These are phyloP conservation scores for Eurypyga helias DNA, from an alignment of 2,113 vertebrate genomes.

Conservation along the genomic window DNA sequence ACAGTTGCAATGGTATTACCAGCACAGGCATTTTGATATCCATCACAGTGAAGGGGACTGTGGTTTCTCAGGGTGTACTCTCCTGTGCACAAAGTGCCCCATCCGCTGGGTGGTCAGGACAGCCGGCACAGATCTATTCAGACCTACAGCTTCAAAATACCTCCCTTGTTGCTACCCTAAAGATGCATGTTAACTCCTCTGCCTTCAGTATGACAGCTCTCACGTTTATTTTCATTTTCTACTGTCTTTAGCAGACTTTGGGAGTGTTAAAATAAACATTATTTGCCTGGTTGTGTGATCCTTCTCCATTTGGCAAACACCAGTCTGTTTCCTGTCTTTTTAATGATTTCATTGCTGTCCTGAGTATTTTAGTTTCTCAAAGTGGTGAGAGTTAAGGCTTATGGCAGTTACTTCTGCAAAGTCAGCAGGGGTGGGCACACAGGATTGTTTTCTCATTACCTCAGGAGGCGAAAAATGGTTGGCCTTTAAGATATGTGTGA, in stretches of 20 bases:
- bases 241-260: constrained; percentile 21
- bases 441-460: constrained; percentile 16
- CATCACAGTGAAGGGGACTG: background rate
- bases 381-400: background rate
- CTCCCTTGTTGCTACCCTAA: background rate
- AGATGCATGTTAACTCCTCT: background rate
- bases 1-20: background rate
- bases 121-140: background rate
- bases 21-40: background rate
- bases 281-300: background rate
- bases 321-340: background rate
- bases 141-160: background rate
- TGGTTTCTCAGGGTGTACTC: background rate
- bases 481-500: background rate
- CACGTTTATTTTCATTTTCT: background rate
- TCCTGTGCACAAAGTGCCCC: background rate
- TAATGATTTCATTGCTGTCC: background rate
- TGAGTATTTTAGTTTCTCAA: constrained; percentile 6
- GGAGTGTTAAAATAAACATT: constrained; percentile 54
- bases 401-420: background rate
- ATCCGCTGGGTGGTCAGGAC: background rate
- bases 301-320: constrained; percentile 53
- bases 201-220: constrained; percentile 1
- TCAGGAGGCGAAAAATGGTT: background rate
- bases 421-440: background rate